Evolutionary conservation across 2,797 vertebrate species (phyloP), one percentile per base, ranked within the genome.

Genomic region (Phoxinus dragarum): DNA sequence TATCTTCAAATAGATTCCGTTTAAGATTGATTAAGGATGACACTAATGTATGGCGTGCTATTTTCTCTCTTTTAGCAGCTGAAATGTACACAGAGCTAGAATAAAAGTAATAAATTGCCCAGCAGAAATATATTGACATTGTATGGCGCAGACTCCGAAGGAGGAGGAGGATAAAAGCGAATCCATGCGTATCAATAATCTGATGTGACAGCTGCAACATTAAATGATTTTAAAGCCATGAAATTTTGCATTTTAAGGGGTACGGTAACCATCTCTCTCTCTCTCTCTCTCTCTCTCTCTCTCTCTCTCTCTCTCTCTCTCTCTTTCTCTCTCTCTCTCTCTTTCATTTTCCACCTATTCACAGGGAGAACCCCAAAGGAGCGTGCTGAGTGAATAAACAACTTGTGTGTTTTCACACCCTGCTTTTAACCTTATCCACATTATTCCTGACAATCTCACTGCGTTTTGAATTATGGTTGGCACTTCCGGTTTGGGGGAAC

Each of bases 21-120:
- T 85, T 85, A 85, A 80, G 86, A 88, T 87, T 69, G 86, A 90
- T 90, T 89, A 84, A 89, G 88, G 82, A 81, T 88, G 89, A 87
- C 89, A 89, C 54, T 86, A 85, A 89, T 88, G 67, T 89, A 82
- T 86, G 89, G n/a, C 27, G 75, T 56, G 61, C 74, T 86, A 75
- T 88, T 87, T 90, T 87, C 86, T 84, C 66, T 87, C 61, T 81
- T 84, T 78, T 80, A 54, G 49, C 80, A 40, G 79, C 77, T 72
- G 66, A 72, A 87, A 88, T 87, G 85, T 88, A 84, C 69, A 80
- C 73, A 84, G 87, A 59, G 76, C 27, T 80, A 6, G 76, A 73
- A 69, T 83, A 69, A 69, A 86, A 79, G 80, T 82, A 90, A 90
- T 88, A 82, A 85, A 83, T 80, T 71, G 74, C 82, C 84, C 56